Evolutionary conservation across 2,797 vertebrate genomes (phyloP).

Genomic region (Dermochelys coriacea): DNA sequence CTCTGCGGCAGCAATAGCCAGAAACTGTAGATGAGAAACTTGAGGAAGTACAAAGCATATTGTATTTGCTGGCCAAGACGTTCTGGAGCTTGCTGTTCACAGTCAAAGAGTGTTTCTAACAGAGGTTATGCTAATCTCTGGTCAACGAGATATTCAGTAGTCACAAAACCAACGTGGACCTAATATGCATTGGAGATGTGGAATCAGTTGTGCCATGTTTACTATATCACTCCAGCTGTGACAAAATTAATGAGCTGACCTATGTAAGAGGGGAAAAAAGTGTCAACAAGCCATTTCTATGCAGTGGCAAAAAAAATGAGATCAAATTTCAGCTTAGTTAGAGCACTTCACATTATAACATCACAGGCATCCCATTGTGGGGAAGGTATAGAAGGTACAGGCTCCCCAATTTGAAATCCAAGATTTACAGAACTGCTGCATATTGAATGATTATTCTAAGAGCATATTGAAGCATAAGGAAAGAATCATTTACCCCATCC

Average conservation of each 20-base stretch:
- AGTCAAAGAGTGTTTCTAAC: background rate
- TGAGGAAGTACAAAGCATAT: background rate
- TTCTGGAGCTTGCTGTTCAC: conserved; percentile 14
- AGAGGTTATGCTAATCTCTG: background rate
- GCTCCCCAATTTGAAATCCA: background rate
- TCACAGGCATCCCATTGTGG: background rate
- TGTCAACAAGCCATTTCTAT: conserved; percentile 10
- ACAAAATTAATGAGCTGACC: conserved; percentile 60
- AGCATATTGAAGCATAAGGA: background rate
- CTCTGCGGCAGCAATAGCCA: conserved; percentile 28
- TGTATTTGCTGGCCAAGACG: conserved; percentile 28
- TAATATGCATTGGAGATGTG: background rate
- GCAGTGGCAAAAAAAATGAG: conserved; percentile 2
- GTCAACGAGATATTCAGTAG: background rate
- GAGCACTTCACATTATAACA: background rate
- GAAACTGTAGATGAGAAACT: conserved; percentile 34
- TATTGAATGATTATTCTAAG: background rate
- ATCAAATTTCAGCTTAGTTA: background rate
- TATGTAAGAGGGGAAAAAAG: background rate
- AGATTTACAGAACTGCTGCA: background rate
- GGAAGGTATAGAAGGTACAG: background rate
- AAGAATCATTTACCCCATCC: background rate
- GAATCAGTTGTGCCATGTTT: conserved; percentile 45
- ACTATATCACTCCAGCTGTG: background rate
- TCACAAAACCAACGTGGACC: conserved; percentile 12